Evolutionary conservation across 2,113 vertebrate genomes (phyloP).

Genomic region (Sorex fumeus): DNA sequence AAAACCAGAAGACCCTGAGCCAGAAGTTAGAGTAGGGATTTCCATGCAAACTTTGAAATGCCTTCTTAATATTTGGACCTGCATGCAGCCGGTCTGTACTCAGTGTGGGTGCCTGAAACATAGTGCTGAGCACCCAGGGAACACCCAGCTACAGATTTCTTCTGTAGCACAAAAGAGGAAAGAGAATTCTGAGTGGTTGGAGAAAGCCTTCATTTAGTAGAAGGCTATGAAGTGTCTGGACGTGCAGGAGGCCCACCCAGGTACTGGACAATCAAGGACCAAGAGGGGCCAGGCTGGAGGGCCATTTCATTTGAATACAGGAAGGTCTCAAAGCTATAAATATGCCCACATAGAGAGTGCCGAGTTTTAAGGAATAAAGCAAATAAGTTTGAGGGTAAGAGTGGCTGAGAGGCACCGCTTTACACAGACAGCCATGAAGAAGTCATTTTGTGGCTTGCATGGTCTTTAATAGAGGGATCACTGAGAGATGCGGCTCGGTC

Average conservation of each 20-base stretch:
- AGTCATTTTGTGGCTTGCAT: neutral
- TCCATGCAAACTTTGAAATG: too few species aligned
- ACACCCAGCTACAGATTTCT: neutral
- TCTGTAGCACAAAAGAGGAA: neutral
- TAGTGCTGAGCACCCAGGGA: too few species aligned
- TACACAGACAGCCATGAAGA: neutral
- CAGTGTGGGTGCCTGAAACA: too few species aligned
- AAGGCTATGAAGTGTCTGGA: neutral
- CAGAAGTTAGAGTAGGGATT: neutral
- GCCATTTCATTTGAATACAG: neutral
- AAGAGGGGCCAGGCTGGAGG: neutral
- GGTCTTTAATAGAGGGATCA: neutral
- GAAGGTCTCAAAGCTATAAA: neutral
- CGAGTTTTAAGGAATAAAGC: conserved; percentile 11
- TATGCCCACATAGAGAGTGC: neutral
- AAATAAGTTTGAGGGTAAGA: neutral
- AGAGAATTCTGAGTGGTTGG: neutral
- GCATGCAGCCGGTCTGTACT: too few species aligned
- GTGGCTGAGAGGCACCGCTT: neutral
- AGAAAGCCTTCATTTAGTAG: conserved; percentile 11
- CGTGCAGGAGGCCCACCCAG: neutral
- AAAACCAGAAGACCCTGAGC: neutral
- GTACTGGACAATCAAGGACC: neutral
- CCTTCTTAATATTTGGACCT: too few species aligned
- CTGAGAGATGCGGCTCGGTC: too few species aligned